phyloP scores from a whole-genome alignment of 1,140 invertebrate species.

The Aporrectodea caliginosa region DNA sequence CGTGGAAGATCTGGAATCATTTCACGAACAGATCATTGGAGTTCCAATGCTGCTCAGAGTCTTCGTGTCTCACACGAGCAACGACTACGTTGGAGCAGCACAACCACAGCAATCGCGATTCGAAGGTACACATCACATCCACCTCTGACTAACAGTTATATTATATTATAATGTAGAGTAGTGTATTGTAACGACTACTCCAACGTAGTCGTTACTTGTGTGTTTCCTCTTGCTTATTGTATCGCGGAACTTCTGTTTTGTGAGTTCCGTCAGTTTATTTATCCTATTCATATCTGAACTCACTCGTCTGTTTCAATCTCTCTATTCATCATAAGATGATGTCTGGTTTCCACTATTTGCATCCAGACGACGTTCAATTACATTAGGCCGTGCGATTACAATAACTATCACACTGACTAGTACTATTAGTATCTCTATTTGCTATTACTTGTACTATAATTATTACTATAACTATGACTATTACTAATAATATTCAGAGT shows the following conservation, averaged over 20 bases:
- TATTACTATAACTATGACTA: too few relatives aligned
- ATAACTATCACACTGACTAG: too few relatives aligned
- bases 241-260: neutral
- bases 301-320: too few relatives aligned
- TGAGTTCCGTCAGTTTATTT: neutral
- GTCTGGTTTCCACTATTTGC: too few relatives aligned
- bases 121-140: neutral
- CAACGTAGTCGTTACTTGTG: neutral
- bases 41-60: constrained; percentile 29
- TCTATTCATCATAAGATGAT: too few relatives aligned
- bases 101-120: constrained; percentile 2
- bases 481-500: too few relatives aligned
- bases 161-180: neutral
- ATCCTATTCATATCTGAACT: neutral
- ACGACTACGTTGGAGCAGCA: constrained; percentile 26
- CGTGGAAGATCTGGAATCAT: constrained; percentile 32
- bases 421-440: too few relatives aligned
- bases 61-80: constrained; percentile 24
- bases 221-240: neutral
- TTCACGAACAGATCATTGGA: constrained; percentile 34
- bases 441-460: too few relatives aligned
- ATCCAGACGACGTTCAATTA: too few relatives aligned
- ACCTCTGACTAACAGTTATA: neutral
- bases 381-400: too few relatives aligned
- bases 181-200: neutral